These are phyloP conservation scores for Anthopleura sola DNA, from an alignment of 64 coral and sea anemone species.

Conservation along the genomic window DNA sequence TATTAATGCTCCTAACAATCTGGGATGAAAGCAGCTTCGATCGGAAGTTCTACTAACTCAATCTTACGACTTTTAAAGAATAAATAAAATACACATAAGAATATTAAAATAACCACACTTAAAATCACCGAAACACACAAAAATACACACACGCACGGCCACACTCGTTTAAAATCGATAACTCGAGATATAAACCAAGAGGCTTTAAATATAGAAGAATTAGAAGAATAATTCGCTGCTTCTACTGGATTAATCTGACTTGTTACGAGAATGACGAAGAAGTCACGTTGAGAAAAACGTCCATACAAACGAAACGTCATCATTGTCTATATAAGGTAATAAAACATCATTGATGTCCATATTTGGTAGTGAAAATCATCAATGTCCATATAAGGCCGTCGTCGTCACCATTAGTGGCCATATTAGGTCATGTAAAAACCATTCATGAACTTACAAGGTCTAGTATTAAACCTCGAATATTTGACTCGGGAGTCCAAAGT, in stretches of 20 bases:
- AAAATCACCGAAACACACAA: neutral
- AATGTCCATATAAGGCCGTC: slow-evolving; percentile 7
- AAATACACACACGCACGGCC: neutral
- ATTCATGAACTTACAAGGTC: neutral
- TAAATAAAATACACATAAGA: slow-evolving; percentile 8
- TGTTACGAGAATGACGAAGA: neutral
- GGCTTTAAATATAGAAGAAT: neutral
- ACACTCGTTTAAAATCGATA: neutral
- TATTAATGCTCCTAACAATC: slow-evolving; percentile 9
- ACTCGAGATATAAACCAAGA: neutral
- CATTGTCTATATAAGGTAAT: neutral
- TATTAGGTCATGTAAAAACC: neutral
- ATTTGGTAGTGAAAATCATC: neutral
- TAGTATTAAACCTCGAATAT: neutral
- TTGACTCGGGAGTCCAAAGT: neutral
- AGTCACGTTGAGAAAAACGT: neutral
- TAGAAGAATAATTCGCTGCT: neutral
- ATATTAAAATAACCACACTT: slow-evolving; percentile 3
- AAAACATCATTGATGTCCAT: slow-evolving; percentile 11
- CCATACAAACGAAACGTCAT: slow-evolving; percentile 9
- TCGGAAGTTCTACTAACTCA: neutral
- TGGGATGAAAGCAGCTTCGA: neutral
- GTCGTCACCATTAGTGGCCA: neutral
- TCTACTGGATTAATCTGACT: neutral
- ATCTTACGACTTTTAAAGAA: too few species aligned